Evolutionary conservation across 2,888 invertebrate species (phyloP), one percentile per base, ranked within the genome.

Genomic region (Gymnocheta viridis): DNA sequence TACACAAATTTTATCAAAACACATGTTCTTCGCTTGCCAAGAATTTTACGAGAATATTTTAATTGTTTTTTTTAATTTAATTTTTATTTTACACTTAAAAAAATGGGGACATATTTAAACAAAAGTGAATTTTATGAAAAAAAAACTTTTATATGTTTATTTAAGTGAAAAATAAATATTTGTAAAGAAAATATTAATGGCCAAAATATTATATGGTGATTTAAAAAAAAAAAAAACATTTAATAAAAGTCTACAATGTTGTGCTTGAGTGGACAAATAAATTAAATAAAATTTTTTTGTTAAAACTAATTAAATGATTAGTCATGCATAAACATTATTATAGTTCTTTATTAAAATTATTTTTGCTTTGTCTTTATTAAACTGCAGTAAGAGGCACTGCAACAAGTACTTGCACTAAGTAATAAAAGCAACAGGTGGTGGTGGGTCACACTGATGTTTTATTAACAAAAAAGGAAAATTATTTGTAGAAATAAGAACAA

Each of bases 91-190:
- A 44, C 38, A 44, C 22, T 29, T 35, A 12, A 62, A 27, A 66
- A 74, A 64, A 44, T 51, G 27, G 54, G 64, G 32, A 5, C 32
- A 32, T 44, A 74, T 74, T 54, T 64, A 29, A 64, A 54, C 29
- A 74, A 74, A 64, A 74, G 74, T 74, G 74, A 74, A 54, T 74
- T 74, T 64, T 47, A 35, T 12, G 29, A 24, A 24, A 67, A 12
- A 32, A 67, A 17, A 56, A 70, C 7, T 10, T 27, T 5, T 54
- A n/a, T 41, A 54, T 51, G 27, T 5, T 19, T 60, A 35, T 66
- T 66, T 69, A 14, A 56, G 19, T 19, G 17, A 2, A 67, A 67
- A 70, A 41, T 70, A 70, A 56, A 56, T 70, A 70, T 54, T 70
- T 70, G 38, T 29, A 27, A 69, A 56, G 5, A 70, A 29, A 41